phyloP scores from a whole-genome alignment of 2,797 vertebrate species.

The Alosa sapidissima region DNA sequence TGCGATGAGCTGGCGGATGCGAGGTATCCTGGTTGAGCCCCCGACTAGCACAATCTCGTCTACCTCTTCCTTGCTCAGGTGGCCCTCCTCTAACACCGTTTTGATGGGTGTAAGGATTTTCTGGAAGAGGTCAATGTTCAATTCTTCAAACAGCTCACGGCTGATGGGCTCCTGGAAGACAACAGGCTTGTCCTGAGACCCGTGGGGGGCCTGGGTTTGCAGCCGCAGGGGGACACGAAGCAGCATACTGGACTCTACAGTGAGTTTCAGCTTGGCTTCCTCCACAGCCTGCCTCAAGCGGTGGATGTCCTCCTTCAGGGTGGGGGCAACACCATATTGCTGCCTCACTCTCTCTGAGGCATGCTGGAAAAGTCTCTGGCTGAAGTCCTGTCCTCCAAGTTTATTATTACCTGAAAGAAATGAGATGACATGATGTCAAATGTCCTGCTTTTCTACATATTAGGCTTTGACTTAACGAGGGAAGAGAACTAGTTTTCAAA shows the following conservation, averaged over 20 bases:
- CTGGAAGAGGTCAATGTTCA: constrained; percentile 93
- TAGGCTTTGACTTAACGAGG: background rate
- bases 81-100: constrained; percentile 87
- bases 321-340: constrained; percentile 76
- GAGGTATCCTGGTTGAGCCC: constrained; percentile 94
- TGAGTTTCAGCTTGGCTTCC: constrained; percentile 91
- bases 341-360: constrained; percentile 76
- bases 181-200: constrained; percentile 48
- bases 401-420: constrained; percentile 84
- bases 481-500: background rate
- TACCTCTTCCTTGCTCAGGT: constrained; percentile 82
- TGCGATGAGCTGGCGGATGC: constrained; percentile 85
- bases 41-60: constrained; percentile 96
- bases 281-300: constrained; percentile 88
- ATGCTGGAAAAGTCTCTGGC: constrained; percentile 88
- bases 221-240: constrained; percentile 79
- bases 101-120: constrained; percentile 90
- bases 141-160: constrained; percentile 84
- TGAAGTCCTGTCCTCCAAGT: constrained; percentile 97
- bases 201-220: constrained; percentile 49
- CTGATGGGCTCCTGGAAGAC: constrained; percentile 62
- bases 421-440: background rate
- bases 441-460: background rate
- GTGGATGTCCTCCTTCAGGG: constrained; percentile 90
- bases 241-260: constrained; percentile 69